These are phyloP conservation scores for Pholis gunnellus DNA, from an alignment of 2,113 vertebrate genomes.

Conservation along the genomic window DNA sequence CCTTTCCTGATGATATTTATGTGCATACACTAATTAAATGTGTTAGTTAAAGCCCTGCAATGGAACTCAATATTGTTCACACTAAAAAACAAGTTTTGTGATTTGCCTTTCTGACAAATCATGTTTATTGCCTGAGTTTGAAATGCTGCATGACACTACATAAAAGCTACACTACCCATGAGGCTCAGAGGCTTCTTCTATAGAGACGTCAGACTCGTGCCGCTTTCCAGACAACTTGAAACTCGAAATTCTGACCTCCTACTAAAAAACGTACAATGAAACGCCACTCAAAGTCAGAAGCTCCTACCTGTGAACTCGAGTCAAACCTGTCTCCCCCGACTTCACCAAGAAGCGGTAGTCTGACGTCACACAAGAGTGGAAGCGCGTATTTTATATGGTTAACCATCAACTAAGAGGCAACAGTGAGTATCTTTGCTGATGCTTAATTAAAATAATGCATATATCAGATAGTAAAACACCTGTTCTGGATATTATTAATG, in stretches of 20 bases:
- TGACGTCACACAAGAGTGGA: too few species aligned
- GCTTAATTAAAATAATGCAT: too few species aligned
- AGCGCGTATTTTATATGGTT: too few species aligned
- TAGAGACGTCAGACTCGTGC: constrained; percentile 22
- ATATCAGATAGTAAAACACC: too few species aligned
- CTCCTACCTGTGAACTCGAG: too few species aligned
- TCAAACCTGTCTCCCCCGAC: too few species aligned
- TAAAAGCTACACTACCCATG: neutral
- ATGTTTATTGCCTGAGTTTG: neutral
- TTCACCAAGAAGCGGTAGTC: too few species aligned
- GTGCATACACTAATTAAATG: neutral
- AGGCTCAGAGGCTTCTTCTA: constrained; percentile 70
- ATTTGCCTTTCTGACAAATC: neutral
- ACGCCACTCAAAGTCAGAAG: too few species aligned
- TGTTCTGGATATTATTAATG: too few species aligned
- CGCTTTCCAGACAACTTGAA: neutral
- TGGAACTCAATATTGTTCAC: neutral
- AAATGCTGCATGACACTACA: neutral
- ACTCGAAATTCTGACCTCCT: neutral
- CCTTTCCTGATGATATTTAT: neutral
- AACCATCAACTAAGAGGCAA: too few species aligned
- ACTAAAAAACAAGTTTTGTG: neutral
- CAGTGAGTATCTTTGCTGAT: too few species aligned
- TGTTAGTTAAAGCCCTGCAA: neutral
- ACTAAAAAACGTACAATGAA: too few species aligned